Evolutionary conservation across 2,888 invertebrate genomes (phyloP), one percentile per base, ranked within the genome.

Genomic region (Petrophora chlorosata): DNA sequence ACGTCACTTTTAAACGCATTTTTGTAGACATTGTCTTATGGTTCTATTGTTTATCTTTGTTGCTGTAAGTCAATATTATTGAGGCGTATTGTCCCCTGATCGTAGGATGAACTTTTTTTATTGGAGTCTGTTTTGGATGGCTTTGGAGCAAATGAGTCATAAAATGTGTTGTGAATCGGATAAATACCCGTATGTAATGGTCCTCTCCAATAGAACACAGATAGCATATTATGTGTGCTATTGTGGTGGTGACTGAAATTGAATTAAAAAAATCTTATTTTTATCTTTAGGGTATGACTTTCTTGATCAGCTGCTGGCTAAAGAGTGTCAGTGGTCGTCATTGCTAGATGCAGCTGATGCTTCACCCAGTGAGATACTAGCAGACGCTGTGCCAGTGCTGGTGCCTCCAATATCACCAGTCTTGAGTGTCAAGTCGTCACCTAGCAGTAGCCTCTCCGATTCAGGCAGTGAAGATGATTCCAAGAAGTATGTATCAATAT

Each of bases 401-500:
- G 71, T 85, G 15, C 82, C 86, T 8, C 82, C 85, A 0, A 77
- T 85, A 66, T 88, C 90, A 33, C 88, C 89, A 8, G 66, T 73
- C 7, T 50, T 77, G 35, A 88, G 87, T 51, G 67, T 77, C 13
- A 85, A 85, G 50, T 86, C 87, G 14, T 86, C 86, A 8, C 74
- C 78, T 7, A 80, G 78, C 56, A 88, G 82, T 56, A 85, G 88
- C 53, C 82, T 67, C 49, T 87, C 87, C 2, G 90, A 90, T 65
- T 90, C 89, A 10, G 81, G 90, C 22, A 90, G 90, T 72, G 90
- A 90, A 56, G 90, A 90, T 84, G 90, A 90, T 56, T 84, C 80
- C 17, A 90, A 87, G 63, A 89, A 83, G 89, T 89, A 69, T 28
- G 19, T 17, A 41, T 29, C 5, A 10, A 1, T 32, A 4, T 17